Evolutionary conservation across 2,888 invertebrate species (phyloP).

Genomic region (Danaus chrysippus): DNA sequence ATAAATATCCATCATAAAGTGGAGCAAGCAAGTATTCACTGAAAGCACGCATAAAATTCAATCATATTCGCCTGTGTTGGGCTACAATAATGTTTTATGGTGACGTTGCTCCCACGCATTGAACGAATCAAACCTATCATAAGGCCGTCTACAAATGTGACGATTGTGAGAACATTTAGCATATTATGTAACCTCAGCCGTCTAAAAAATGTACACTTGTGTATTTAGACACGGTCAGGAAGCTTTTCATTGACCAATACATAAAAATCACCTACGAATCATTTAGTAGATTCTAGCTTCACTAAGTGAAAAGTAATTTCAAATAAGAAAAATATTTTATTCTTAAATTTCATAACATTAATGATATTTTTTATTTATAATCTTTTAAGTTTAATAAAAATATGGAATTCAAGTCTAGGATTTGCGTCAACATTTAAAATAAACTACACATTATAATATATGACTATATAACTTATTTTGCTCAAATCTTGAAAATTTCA

Average conservation of each 20-base stretch:
- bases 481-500: slow-evolving; percentile 11
- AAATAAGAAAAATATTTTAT: too few species aligned
- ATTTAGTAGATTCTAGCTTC: too few species aligned
- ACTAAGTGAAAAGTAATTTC: too few species aligned
- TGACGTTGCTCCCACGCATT: slow-evolving; percentile 69
- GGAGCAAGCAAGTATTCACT: slow-evolving; percentile 38
- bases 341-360: too few species aligned
- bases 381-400: too few species aligned
- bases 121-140: slow-evolving; percentile 42
- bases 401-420: too few species aligned
- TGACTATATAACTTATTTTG: slow-evolving; percentile 1
- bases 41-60: slow-evolving; percentile 70
- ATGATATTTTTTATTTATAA: too few species aligned
- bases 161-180: neutral
- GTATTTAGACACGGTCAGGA: too few species aligned
- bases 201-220: neutral
- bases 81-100: slow-evolving; percentile 65
- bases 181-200: slow-evolving; percentile 9
- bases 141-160: neutral
- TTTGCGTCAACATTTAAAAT: too few species aligned
- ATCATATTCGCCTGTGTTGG: slow-evolving; percentile 63
- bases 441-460: neutral
- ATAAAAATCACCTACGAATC: too few species aligned
- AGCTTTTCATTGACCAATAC: too few species aligned
- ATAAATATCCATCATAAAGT: slow-evolving; percentile 30